A percentile compares a stretch with the other conserved stretches of the same genome.
Evolutionary conservation across 2,888 invertebrate species (phyloP).

Genomic region (Oxytorus armatus): DNA sequence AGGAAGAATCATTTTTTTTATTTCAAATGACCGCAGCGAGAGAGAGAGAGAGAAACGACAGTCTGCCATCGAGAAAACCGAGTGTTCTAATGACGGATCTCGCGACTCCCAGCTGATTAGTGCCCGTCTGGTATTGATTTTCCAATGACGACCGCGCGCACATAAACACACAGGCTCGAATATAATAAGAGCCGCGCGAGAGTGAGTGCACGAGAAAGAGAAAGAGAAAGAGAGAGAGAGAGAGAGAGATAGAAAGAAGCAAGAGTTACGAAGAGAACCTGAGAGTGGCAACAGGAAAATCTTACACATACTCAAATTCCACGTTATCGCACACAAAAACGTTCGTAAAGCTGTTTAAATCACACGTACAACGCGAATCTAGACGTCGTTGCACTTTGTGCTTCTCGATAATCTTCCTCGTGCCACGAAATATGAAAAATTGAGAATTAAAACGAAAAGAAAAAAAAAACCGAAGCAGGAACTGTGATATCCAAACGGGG

Average conservation of each 20-base stretch:
- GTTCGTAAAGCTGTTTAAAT: too few species aligned
- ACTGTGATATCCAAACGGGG: too few species aligned
- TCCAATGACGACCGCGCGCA: conserved; percentile 77
- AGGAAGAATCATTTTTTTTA: too few species aligned
- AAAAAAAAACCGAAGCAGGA: too few species aligned
- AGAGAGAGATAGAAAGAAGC: too few species aligned
- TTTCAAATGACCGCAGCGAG: not conserved
- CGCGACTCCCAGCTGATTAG: conserved; percentile 81
- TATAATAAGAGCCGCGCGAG: conserved; percentile 15
- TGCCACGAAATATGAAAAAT: too few species aligned
- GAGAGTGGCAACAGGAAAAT: conserved; percentile 4
- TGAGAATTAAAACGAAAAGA: too few species aligned
- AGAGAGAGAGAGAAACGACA: conserved; percentile 36
- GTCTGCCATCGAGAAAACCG: conserved; percentile 43
- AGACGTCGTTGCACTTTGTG: not conserved
- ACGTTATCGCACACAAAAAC: not conserved
- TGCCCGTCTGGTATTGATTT: conserved; percentile 83
- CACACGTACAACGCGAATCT: too few species aligned
- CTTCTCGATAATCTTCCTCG: too few species aligned
- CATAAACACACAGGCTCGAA: conserved; percentile 56
- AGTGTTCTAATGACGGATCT: conserved; percentile 76
- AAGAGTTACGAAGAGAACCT: not conserved
- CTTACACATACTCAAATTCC: conserved; percentile 13
- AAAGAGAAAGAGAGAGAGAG: too few species aligned
- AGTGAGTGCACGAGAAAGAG: too few species aligned